phyloP scores from a whole-genome alignment of 2,888 invertebrate genomes.

The Drosophila gaucha region DNA sequence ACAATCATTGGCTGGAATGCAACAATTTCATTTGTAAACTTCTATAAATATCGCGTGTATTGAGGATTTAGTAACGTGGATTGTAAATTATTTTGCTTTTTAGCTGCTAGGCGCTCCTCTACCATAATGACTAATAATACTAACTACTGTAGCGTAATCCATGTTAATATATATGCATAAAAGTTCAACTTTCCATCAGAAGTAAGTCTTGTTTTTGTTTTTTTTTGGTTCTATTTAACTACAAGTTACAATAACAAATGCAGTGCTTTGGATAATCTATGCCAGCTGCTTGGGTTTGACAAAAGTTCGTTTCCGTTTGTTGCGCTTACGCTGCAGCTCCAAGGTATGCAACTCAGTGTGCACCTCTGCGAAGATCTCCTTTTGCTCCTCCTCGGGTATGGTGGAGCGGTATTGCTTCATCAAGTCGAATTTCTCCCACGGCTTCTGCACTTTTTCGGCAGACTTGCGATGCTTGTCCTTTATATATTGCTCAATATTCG shows the following conservation, averaged over 20 bases:
- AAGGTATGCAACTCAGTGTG: slow-evolving; percentile 90
- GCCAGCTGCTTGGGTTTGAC: slow-evolving; percentile 86
- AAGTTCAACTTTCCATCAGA: slow-evolving; percentile 40
- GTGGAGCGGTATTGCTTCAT: slow-evolving; percentile 96
- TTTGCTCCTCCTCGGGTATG: slow-evolving; percentile 95
- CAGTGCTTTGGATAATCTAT: slow-evolving; percentile 50
- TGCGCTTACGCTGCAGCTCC: slow-evolving; percentile 88
- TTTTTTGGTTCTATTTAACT: slow-evolving; percentile 48
- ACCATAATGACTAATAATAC: slow-evolving; percentile 59
- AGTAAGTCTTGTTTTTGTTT: slow-evolving; percentile 6
- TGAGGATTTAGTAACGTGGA: slow-evolving; percentile 78
- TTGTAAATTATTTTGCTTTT: slow-evolving; percentile 68
- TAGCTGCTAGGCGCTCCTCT: slow-evolving; percentile 52
- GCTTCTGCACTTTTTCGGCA: slow-evolving; percentile 88
- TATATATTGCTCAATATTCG: slow-evolving; percentile 87
- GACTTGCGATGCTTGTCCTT: slow-evolving; percentile 86
- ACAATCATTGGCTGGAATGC: slow-evolving; percentile 93
- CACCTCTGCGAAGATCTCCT: slow-evolving; percentile 93
- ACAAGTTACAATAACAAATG: slow-evolving; percentile 51
- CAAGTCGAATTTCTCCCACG: slow-evolving; percentile 96
- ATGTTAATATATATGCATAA: slow-evolving; percentile 37
- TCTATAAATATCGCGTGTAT: slow-evolving; percentile 92
- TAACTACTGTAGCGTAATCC: slow-evolving; percentile 46
- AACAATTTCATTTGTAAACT: slow-evolving; percentile 91
- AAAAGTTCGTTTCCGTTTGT: slow-evolving; percentile 88